A percentile compares a stretch with the other conserved stretches of the same genome.
Conservation (phyloP, 2,797 vertebrate genomes). For the Dermochelys coriacea region DNA sequence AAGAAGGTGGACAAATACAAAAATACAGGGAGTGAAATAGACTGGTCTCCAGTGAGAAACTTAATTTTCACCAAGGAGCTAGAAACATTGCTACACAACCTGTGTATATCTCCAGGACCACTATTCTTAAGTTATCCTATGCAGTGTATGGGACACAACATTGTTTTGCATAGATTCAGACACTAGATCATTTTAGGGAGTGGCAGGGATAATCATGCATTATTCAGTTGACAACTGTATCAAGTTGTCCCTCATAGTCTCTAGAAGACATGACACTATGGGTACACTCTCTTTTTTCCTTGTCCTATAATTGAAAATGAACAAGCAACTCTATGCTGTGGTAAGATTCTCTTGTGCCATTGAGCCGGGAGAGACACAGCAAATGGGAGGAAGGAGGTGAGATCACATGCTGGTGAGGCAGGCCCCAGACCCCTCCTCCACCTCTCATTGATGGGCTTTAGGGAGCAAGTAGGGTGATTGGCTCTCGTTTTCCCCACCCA, state of each 20-base stretch:
- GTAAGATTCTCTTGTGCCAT: not conserved
- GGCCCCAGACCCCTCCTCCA: not conserved
- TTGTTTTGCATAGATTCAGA: not conserved
- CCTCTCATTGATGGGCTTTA: not conserved
- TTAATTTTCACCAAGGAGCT: not conserved
- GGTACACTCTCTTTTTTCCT: not conserved
- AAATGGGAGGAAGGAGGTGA: not conserved
- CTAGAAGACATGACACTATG: not conserved
- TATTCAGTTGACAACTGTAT: constrained; percentile 2
- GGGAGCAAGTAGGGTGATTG: not conserved
- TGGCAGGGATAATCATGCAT: not conserved
- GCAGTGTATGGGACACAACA: not conserved
- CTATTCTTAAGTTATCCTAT: not conserved
- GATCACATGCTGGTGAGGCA: not conserved
- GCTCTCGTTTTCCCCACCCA: not conserved
- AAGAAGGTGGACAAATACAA: not conserved
- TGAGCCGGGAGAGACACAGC: not conserved
- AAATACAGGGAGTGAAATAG: not conserved
- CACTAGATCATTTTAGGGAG: not conserved
- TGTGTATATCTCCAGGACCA: not conserved
- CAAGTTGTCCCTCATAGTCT: not conserved
- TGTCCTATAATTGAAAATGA: not conserved
- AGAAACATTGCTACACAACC: not conserved
- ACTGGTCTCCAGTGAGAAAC: not conserved
- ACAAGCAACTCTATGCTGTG: constrained; percentile 8